Percentiles rank a stretch among this genome's conserved stretches.
Evolutionary conservation across 2,113 vertebrate genomes (phyloP).

Genomic region (Hemiscyllium ocellatum): DNA sequence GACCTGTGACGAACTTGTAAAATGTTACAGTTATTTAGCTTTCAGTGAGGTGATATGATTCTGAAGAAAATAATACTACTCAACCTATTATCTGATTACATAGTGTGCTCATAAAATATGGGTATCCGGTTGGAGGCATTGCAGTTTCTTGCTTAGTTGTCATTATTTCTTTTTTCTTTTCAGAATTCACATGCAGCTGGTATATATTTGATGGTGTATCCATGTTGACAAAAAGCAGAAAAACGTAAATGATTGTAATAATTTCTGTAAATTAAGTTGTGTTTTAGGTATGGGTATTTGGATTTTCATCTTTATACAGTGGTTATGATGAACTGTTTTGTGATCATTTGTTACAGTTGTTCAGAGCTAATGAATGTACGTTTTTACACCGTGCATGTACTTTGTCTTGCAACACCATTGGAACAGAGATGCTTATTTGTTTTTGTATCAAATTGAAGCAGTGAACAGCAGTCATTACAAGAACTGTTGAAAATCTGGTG

Average conservation of each 20-base stretch:
- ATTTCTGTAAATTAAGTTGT: conserved; percentile 19
- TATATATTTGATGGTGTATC: neutral
- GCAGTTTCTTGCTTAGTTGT: neutral
- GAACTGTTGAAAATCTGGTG: neutral
- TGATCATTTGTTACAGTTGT: neutral
- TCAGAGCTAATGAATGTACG: neutral
- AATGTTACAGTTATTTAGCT: neutral
- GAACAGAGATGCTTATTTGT: neutral
- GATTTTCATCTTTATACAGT: neutral
- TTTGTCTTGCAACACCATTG: neutral
- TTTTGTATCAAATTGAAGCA: neutral
- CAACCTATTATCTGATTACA: neutral
- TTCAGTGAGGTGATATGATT: neutral
- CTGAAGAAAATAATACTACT: neutral
- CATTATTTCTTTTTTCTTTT: neutral
- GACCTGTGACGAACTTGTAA: neutral
- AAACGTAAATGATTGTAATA: neutral
- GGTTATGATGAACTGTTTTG: neutral
- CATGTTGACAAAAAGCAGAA: neutral
- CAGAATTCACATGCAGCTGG: neutral
- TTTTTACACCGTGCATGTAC: neutral
- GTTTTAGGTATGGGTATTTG: conserved; percentile 4
- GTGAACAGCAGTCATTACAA: neutral
- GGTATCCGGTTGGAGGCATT: neutral
- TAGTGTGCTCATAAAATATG: neutral